Conservation (phyloP, 2,113 vertebrate species). For the Rostratula benghalensis region DNA sequence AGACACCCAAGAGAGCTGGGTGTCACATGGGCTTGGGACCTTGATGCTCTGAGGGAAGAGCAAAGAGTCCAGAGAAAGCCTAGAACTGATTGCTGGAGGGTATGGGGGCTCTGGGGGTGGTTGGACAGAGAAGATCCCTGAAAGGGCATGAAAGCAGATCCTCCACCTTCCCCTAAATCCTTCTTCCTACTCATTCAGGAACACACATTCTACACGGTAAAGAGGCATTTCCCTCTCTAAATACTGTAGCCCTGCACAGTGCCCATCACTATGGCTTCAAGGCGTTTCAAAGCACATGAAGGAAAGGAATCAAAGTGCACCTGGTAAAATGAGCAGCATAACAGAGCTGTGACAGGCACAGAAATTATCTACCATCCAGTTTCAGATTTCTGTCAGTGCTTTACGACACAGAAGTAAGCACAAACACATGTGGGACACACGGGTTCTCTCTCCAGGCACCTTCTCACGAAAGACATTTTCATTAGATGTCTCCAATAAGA, state of each 20-base stretch:
- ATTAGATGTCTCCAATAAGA: neutral
- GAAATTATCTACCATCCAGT: fast-evolving
- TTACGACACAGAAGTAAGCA: fast-evolving
- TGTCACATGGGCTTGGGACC: neutral
- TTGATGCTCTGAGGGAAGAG: fast-evolving
- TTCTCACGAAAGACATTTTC: fast-evolving
- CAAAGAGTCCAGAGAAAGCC: neutral
- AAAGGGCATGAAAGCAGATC: neutral
- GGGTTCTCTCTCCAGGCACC: neutral
- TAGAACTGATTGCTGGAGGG: neutral
- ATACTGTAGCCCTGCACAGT: neutral
- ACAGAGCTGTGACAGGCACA: neutral
- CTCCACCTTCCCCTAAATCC: neutral
- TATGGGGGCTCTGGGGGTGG: neutral
- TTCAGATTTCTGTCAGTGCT: neutral
- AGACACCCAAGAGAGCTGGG: neutral
- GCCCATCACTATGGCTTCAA: neutral
- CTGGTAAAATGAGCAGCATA: fast-evolving
- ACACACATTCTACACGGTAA: fast-evolving
- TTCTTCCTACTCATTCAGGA: neutral
- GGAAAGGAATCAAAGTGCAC: neutral
- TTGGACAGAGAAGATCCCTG: neutral
- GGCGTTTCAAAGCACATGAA: fast-evolving
- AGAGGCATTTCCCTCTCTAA: neutral
- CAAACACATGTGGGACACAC: fast-evolving